Evolutionary conservation across 2,113 vertebrate species (phyloP).

Genomic region (Pachycephala philippinensis): DNA sequence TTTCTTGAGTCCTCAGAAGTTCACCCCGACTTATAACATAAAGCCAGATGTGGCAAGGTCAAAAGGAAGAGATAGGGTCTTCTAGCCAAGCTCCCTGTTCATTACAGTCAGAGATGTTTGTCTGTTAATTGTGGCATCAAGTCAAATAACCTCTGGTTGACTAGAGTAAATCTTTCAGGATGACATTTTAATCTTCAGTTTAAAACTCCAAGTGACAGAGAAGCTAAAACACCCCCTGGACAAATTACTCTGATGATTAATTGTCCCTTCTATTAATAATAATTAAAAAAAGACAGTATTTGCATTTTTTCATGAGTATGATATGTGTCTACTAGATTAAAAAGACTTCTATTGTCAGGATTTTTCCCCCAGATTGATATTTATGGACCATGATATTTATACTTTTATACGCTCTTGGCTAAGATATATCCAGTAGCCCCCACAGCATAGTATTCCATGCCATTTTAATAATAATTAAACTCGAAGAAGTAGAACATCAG

Average conservation of each 20-base stretch:
- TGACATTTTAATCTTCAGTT: conserved; percentile 23
- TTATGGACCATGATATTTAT: neutral
- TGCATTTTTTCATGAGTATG: neutral
- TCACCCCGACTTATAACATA: neutral
- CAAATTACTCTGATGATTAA: conserved; percentile 26
- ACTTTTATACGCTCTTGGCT: neutral
- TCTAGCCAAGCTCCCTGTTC: neutral
- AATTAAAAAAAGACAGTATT: neutral
- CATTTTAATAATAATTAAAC: neutral
- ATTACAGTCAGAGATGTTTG: neutral
- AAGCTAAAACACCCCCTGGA: neutral
- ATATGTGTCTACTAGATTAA: neutral
- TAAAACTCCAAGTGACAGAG: neutral
- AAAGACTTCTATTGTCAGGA: neutral
- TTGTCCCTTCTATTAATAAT: neutral
- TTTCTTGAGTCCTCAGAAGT: neutral
- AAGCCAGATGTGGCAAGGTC: neutral
- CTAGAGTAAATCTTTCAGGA: neutral
- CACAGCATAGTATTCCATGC: neutral
- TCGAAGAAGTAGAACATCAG: neutral
- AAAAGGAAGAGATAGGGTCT: neutral
- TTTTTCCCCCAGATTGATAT: neutral
- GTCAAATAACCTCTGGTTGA: neutral
- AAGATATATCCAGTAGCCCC: neutral
- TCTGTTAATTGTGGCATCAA: neutral